These are phyloP conservation scores for Heliconius nattereri DNA, from an alignment of 1,140 invertebrate species.

Conservation along the genomic window DNA sequence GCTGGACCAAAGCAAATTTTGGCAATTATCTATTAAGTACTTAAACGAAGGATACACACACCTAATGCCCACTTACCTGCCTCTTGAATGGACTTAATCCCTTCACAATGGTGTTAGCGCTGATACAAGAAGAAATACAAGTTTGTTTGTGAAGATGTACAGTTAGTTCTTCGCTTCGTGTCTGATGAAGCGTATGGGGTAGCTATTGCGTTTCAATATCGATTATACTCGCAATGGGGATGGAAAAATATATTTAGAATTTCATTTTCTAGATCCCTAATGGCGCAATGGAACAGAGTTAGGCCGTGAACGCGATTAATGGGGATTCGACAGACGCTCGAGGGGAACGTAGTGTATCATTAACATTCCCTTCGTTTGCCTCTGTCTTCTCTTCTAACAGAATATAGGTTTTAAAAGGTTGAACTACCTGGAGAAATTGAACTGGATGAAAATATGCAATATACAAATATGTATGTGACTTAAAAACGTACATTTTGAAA, in stretches of 20 bases:
- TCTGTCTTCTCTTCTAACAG: no score
- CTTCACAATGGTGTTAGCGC: constrained; percentile 56
- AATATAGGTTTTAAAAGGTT: no score
- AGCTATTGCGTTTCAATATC: not conserved
- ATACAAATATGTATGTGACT: no score
- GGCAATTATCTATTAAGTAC: constrained; percentile 54
- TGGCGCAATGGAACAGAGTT: no score
- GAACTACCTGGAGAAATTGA: no score
- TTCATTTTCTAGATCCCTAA: no score
- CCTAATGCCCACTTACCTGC: constrained; percentile 61
- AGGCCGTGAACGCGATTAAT: no score
- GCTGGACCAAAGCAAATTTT: constrained; percentile 57
- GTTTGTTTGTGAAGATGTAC: constrained; percentile 62
- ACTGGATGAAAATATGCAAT: no score
- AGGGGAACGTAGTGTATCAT: no score
- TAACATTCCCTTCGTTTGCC: no score
- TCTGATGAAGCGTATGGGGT: constrained; percentile 45
- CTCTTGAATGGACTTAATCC: constrained; percentile 59
- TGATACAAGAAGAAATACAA: constrained; percentile 39
- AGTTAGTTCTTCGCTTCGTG: constrained; percentile 51
- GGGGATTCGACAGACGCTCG: no score
- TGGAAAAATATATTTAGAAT: not conserved
- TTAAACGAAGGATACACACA: constrained; percentile 35
- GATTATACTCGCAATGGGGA: not conserved
- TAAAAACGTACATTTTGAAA: no score